phyloP scores from a whole-genome alignment of 2,888 invertebrate genomes.

The Trypoxylon attenuatum region DNA sequence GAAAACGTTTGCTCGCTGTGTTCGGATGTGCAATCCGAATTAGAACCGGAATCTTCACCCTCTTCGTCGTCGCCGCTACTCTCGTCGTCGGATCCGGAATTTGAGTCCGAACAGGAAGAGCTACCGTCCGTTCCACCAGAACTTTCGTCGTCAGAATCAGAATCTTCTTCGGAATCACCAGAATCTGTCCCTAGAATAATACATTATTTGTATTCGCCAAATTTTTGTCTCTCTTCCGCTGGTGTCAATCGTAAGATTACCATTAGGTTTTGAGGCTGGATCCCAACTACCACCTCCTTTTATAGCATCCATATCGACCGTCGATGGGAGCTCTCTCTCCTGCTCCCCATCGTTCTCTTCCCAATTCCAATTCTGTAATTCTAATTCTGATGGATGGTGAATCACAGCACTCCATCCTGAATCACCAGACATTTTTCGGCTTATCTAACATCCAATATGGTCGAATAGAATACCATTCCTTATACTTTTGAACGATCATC shows the following conservation, averaged over 20 bases:
- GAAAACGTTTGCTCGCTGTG: constrained; percentile 75
- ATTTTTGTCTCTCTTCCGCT: too few species aligned
- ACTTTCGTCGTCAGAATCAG: constrained; percentile 74
- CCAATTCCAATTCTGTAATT: constrained; percentile 73
- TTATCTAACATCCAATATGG: constrained; percentile 66
- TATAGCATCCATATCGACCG: constrained; percentile 81
- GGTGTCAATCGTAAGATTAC: constrained; percentile 53
- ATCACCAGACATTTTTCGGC: constrained; percentile 72
- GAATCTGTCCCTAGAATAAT: constrained; percentile 68
- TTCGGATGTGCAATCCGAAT: constrained; percentile 76
- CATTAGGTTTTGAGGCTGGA: constrained; percentile 68
- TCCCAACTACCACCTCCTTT: constrained; percentile 76
- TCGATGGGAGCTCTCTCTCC: constrained; percentile 79
- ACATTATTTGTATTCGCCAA: too few species aligned
- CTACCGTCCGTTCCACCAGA: constrained; percentile 72
- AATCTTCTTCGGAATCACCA: constrained; percentile 74
- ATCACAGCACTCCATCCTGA: constrained; percentile 78
- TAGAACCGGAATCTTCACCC: constrained; percentile 69
- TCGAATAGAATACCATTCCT: constrained; percentile 64
- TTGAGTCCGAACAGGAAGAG: constrained; percentile 72
- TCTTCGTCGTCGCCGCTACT: constrained; percentile 66
- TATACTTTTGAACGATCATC: constrained; percentile 46
- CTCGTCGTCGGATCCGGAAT: constrained; percentile 72
- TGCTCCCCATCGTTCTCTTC: constrained; percentile 78
- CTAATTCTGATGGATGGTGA: constrained; percentile 77